These are phyloP conservation scores for Capromys pilorides DNA, from an alignment of 2,797 vertebrate species.

Conservation along the genomic window DNA sequence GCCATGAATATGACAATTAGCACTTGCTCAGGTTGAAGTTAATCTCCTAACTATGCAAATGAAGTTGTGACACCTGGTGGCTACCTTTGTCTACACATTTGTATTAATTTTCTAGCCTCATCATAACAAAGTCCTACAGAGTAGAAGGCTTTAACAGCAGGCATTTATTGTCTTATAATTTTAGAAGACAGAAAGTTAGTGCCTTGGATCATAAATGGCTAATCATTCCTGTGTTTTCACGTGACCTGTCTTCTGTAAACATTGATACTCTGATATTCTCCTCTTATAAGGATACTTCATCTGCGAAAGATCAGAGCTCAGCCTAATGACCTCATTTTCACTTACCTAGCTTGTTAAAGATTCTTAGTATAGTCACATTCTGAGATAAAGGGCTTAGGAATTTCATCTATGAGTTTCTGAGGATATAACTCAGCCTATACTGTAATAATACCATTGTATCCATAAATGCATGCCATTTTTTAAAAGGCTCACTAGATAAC, in stretches of 20 bases:
- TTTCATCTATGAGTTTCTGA: background rate
- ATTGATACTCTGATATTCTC: background rate
- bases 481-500: background rate
- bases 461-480: background rate
- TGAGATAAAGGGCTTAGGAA: background rate
- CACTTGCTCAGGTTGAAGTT: background rate
- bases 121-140: background rate
- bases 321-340: background rate
- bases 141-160: background rate
- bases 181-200: background rate
- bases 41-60: background rate
- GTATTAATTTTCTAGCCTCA: background rate
- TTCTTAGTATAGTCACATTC: background rate
- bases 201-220: background rate
- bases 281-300: background rate
- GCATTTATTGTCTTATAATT: background rate
- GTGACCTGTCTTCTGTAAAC: background rate
- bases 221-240: background rate
- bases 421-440: background rate
- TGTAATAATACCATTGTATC: background rate
- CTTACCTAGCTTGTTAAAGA: background rate
- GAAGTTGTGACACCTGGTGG: background rate
- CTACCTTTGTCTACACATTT: background rate
- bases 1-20: background rate
- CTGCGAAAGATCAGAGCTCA: background rate